phyloP scores from a whole-genome alignment of 2,888 invertebrate species.

The Sesia bembeciformis region DNA sequence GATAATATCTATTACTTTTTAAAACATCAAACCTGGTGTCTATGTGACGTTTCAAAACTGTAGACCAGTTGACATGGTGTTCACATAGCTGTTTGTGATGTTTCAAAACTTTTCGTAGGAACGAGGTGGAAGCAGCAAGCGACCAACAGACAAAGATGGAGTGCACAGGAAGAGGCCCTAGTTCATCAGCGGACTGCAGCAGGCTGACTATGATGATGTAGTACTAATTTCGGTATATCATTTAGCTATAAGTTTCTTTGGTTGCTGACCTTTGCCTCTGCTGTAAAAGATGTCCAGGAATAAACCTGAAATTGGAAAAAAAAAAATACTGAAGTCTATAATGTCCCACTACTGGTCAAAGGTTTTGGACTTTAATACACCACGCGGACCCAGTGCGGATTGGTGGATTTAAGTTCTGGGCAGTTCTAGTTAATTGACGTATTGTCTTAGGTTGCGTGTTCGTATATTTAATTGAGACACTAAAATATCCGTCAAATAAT shows the following conservation, averaged over 20 bases:
- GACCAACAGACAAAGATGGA: too few species aligned
- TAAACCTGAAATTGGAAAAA: conserved; percentile 76
- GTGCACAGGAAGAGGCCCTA: too few species aligned
- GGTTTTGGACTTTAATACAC: neutral
- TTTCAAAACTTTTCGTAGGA: neutral
- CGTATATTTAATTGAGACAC: too few species aligned
- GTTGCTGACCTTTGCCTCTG: conserved; percentile 49
- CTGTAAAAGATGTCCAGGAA: conserved; percentile 84
- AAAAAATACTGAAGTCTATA: neutral
- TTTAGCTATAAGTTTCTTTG: conserved; percentile 37
- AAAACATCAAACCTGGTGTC: too few species aligned
- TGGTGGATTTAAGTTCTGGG: neutral
- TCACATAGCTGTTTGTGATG: too few species aligned
- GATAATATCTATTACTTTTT: too few species aligned
- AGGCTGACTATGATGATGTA: too few species aligned
- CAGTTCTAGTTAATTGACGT: neutral
- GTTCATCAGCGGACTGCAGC: too few species aligned
- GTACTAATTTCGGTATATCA: conserved; percentile 11
- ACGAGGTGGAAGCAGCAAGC: too few species aligned
- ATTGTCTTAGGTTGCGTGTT: neutral
- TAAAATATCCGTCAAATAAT: too few species aligned
- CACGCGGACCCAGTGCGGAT: neutral
- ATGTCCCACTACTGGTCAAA: neutral
- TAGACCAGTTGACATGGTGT: too few species aligned
- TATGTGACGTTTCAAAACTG: too few species aligned